Conservation (phyloP, 1,140 invertebrate species). For the Gonatopus flavifemur region DNA sequence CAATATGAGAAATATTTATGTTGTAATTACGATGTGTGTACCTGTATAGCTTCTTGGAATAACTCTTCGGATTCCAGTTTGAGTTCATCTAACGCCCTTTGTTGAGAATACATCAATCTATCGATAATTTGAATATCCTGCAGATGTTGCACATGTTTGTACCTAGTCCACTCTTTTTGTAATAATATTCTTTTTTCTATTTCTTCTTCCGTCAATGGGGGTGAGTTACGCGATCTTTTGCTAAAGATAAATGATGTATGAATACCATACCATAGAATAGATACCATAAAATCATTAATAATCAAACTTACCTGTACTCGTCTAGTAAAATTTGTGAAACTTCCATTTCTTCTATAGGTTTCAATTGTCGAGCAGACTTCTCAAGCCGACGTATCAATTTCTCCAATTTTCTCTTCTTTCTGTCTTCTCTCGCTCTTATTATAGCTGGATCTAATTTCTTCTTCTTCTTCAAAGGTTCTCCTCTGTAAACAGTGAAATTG, state of each 20-base stretch:
- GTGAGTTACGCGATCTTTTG: conserved; percentile 54
- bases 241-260: conserved; percentile 49
- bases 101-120: conserved; percentile 68
- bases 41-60: conserved; percentile 79
- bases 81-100: conserved; percentile 75
- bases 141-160: conserved; percentile 66
- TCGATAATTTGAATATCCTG: conserved; percentile 69
- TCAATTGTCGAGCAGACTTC: conserved; percentile 74
- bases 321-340: conserved; percentile 67
- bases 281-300: background rate
- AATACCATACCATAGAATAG: background rate
- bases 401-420: conserved; percentile 77
- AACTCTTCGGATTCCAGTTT: conserved; percentile 77
- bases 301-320: conserved; percentile 63
- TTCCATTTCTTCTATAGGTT: conserved; percentile 82
- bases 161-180: conserved; percentile 73
- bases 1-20: background rate
- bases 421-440: conserved; percentile 75
- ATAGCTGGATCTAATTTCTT: conserved; percentile 81
- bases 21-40: conserved; percentile 42
- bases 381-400: conserved; percentile 79
- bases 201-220: conserved; percentile 54
- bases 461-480: conserved; percentile 87
- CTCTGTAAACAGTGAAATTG: conserved; percentile 51
- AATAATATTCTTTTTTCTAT: conserved; percentile 62